Conservation (phyloP, 2,113 vertebrate species). For the Apodemus speciosus region DNA sequence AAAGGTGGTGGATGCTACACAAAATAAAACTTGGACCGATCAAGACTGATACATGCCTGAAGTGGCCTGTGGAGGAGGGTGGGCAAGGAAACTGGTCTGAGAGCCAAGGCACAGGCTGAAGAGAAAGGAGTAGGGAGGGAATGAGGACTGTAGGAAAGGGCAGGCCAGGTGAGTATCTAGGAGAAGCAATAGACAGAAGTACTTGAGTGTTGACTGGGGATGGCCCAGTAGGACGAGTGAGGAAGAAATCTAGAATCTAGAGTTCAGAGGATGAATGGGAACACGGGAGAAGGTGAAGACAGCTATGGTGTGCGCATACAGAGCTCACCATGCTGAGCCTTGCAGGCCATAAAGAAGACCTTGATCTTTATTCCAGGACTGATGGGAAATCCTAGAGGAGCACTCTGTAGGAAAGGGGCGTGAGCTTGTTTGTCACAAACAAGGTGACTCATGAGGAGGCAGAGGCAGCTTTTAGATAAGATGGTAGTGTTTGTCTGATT, state of each 20-base stretch:
- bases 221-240: not conserved
- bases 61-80: not conserved
- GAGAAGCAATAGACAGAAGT: not conserved
- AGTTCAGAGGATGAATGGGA: slow-evolving; percentile 4
- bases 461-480: not conserved
- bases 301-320: not conserved
- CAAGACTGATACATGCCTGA: not conserved
- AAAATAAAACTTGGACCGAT: not conserved
- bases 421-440: not conserved
- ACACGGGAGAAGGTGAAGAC: not conserved
- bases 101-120: slow-evolving; percentile 42
- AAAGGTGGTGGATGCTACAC: not conserved
- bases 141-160: not conserved
- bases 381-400: not conserved
- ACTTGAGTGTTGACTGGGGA: not conserved
- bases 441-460: not conserved
- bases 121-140: not conserved
- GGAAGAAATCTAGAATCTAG: not conserved
- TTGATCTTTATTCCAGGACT: not conserved
- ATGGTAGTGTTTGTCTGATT: not conserved
- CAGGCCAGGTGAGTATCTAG: not conserved
- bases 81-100: slow-evolving; percentile 1
- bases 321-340: not conserved
- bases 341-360: not conserved
- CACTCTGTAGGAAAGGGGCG: not conserved